Evolutionary conservation across 2,113 vertebrate species (phyloP).

Genomic region (Syngnathus floridae): DNA sequence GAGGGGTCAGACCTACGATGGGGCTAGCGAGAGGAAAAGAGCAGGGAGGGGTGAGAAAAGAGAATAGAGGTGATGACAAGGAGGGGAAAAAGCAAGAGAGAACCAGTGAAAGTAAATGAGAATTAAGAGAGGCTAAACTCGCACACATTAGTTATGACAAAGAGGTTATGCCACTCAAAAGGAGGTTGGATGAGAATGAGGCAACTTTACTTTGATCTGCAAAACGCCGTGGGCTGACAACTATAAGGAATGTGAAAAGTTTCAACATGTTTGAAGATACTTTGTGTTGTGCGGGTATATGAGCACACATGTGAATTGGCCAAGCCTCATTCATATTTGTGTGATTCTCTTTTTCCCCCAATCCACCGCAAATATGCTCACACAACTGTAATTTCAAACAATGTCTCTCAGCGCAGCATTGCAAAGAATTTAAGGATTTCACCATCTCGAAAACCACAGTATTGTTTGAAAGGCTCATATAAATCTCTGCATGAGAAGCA

Average conservation of each 20-base stretch:
- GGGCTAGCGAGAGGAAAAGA: slow-evolving; percentile 22
- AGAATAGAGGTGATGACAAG: slow-evolving; percentile 40
- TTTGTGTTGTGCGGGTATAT: slow-evolving; percentile 24
- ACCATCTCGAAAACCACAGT: neutral
- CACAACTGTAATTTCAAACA: neutral
- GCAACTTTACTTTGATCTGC: slow-evolving; percentile 62
- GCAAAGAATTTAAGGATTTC: neutral
- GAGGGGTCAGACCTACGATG: slow-evolving; percentile 43
- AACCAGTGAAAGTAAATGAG: slow-evolving; percentile 15
- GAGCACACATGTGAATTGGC: slow-evolving; percentile 6
- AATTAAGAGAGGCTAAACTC: slow-evolving; percentile 22
- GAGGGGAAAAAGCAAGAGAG: slow-evolving; percentile 13
- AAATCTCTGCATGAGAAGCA: neutral
- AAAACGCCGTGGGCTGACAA: slow-evolving; percentile 53
- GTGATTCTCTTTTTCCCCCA: too few relatives aligned
- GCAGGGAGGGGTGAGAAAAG: slow-evolving; percentile 29
- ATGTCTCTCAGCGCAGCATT: neutral
- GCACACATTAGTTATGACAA: neutral
- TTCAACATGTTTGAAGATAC: slow-evolving; percentile 57
- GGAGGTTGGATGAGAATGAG: slow-evolving; percentile 29
- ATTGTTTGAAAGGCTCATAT: neutral
- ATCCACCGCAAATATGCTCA: neutral
- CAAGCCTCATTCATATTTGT: neutral
- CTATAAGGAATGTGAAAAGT: slow-evolving; percentile 60
- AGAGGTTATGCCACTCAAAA: slow-evolving; percentile 21